Base-by-base conservation (phyloP, 1,140 invertebrate genomes). In the Scaptomyza montana region DNA sequence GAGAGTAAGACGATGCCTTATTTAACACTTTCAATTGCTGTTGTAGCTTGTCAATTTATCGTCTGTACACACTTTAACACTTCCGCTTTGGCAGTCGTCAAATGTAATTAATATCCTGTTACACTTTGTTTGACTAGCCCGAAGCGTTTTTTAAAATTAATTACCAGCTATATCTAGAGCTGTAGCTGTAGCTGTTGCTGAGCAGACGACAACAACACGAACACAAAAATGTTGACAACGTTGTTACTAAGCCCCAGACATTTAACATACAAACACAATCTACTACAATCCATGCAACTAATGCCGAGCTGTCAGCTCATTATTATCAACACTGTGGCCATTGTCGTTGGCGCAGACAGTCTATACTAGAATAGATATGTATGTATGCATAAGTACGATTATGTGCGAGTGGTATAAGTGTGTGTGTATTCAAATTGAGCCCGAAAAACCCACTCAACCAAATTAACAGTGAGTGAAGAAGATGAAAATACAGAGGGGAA, bases 41-140 rank as follows among this genome's bases (percentile, higher is more conserved):
- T 59, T 72, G 57, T 41, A 67, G 70, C 60, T 60, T 66, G 74
- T 66, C 67, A 78, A 67, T 86, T 55, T 81, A 87, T 87, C 78
- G 66, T 69, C 74, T 78, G 54, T 77, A 86, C 82, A 87, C 78
- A 79, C 78, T 86, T 87, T 82, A 87, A 87, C 82, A 86, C 82
- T 86, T 86, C 82, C 82, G 82, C 64, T 82, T 36, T 77, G 72
- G 59, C 76, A 89, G 78, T 82, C 78, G 74, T 86, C 81, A 86
- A 89, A 89, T 89, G 84, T 87, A 87, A 87, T 87, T 87, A 87
- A 87, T 87, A 87, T 89, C 84, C 82, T 87, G 82, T 87, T 87
- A 82, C 78, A 87, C 84, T 82, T 87, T 87, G 82, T 82, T 87
- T 89, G 84, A 82, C 84, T 87, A 73, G 75, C 82, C 82, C 64